Percentiles rank a stretch among this genome's conserved stretches.
Conservation (phyloP, 2,797 vertebrate species). For the Pitangus sulphuratus region DNA sequence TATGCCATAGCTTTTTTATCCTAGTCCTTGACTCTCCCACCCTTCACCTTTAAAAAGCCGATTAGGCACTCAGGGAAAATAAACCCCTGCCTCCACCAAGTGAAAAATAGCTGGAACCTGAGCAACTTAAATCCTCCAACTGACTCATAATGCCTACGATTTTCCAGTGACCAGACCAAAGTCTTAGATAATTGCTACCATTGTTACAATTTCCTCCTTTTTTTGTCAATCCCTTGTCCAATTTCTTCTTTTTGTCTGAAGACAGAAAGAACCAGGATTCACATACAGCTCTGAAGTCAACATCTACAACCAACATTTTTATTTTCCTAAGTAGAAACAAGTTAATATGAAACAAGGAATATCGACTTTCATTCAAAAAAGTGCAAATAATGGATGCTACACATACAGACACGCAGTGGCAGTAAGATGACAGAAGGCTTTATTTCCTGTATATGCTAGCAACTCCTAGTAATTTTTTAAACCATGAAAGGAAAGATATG, state of each 20-base stretch:
- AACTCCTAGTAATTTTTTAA: background rate
- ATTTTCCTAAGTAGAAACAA: background rate
- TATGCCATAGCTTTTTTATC: background rate
- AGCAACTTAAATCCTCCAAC: background rate
- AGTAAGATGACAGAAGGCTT: background rate
- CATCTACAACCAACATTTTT: background rate
- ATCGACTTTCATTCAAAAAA: background rate
- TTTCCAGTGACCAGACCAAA: background rate
- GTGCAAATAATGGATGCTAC: background rate
- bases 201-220: background rate
- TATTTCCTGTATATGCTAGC: background rate
- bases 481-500: background rate
- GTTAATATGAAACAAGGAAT: background rate
- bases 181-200: background rate
- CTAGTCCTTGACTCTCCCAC: background rate
- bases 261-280: background rate
- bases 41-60: background rate
- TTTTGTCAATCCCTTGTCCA: background rate
- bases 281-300: background rate
- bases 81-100: background rate
- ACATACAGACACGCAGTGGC: background rate
- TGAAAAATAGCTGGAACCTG: background rate
- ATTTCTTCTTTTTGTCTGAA: background rate
- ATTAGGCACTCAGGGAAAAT: background rate
- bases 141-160: background rate